phyloP scores from a whole-genome alignment of 2,797 vertebrate genomes.

The Benthosema pterotum region DNA sequence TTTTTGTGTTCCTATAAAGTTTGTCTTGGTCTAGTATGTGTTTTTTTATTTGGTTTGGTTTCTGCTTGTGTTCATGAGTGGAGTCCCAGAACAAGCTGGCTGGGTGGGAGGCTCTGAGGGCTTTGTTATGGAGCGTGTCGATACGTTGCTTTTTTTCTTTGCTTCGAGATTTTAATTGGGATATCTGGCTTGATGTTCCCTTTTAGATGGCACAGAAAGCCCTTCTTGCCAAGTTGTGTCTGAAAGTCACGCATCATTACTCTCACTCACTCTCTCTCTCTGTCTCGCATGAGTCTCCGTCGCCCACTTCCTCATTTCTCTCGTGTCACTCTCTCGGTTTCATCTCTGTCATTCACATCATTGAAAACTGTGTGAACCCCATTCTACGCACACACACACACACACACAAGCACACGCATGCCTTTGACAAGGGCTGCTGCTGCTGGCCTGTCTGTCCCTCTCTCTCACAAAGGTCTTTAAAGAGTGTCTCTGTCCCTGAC shows the following conservation, averaged over 20 bases:
- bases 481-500: slow-evolving; percentile 50
- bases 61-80: no score
- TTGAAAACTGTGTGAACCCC: slow-evolving; percentile 58
- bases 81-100: no score
- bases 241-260: not conserved
- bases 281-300: slow-evolving; percentile 31
- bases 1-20: no score
- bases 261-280: slow-evolving; percentile 11
- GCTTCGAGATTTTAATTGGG: no score
- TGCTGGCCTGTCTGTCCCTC: slow-evolving; percentile 23
- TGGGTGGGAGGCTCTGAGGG: no score
- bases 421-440: slow-evolving; percentile 45
- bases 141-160: no score
- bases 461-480: slow-evolving; percentile 58
- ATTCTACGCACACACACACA: slow-evolving; percentile 15
- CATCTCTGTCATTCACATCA: slow-evolving; percentile 65
- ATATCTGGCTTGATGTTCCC: no score
- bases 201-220: no score
- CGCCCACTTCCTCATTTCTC: slow-evolving; percentile 8
- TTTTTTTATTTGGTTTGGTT: no score
- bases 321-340: slow-evolving; percentile 30
- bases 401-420: slow-evolving; percentile 18
- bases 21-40: no score
- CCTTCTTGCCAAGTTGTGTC: no score
- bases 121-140: no score